These are phyloP conservation scores for Chrysaora quinquecirrha DNA, from an alignment of 30 jellyfish, hydroid and myxozoan genomes.

Conservation along the genomic window DNA sequence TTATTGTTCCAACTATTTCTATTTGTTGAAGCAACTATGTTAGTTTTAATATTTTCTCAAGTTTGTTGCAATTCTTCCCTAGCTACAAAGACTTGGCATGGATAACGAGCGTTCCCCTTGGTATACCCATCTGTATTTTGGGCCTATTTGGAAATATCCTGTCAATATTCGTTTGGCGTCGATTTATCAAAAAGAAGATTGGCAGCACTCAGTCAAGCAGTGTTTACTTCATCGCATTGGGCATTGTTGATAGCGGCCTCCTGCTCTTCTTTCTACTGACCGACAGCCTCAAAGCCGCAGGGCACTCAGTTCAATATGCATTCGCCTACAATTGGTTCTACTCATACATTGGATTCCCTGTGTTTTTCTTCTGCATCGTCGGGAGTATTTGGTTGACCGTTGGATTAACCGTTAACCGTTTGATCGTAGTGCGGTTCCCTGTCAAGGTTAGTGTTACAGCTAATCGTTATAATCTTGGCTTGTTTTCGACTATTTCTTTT, in stretches of 20 bases:
- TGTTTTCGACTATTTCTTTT: too few species aligned
- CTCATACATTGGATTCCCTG: constrained; percentile 81
- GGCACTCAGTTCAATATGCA: constrained; percentile 27
- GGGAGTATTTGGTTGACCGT: constrained; percentile 87
- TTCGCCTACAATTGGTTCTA: constrained; percentile 59
- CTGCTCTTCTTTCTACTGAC: constrained; percentile 76
- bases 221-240: constrained; percentile 67
- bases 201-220: constrained; percentile 82
- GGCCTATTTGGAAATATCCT: constrained; percentile 86
- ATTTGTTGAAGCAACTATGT: too few species aligned
- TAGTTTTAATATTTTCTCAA: too few species aligned
- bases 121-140: constrained; percentile 73
- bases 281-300: constrained; percentile 48
- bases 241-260: constrained; percentile 77
- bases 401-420: constrained; percentile 79
- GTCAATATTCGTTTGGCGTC: constrained; percentile 76
- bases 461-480: too few species aligned
- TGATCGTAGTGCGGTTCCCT: constrained; percentile 79
- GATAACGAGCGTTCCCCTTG: constrained; percentile 80
- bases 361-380: constrained; percentile 79
- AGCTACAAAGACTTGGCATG: constrained; percentile 33
- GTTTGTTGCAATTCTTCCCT: too few species aligned
- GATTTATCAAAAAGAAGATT: constrained; percentile 68
- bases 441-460: constrained; percentile 48
- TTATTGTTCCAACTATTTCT: too few species aligned